Evolutionary conservation across 1,140 invertebrate genomes (phyloP), one percentile per base, ranked within the genome.

Genomic region (Tetragonula clypearis): DNA sequence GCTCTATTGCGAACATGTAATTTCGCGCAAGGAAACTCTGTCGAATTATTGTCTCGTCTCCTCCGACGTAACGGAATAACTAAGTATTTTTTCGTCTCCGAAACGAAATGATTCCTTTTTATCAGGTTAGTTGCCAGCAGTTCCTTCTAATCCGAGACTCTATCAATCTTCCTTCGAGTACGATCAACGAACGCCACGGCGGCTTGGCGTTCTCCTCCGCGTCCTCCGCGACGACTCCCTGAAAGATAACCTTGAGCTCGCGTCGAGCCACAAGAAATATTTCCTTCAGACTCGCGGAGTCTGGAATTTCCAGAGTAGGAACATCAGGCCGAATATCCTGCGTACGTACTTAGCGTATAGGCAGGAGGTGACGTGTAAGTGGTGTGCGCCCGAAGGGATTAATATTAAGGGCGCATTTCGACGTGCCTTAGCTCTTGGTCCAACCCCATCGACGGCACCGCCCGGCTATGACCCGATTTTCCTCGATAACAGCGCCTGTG

Each of bases 331-430:
- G 60, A 85, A 81, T 85, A 75, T 85, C 78, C 69, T 75, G 84
- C 84, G 84, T 85, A 74, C 49, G 73, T 80, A 86, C 73, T 80
- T 82, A 81, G 73, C 65, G 77, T 35, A 72, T 41, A 58, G 60
- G 71, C 26, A n/a, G 41, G 23, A 26, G 56, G 68, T 79, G 68
- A 60, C 65, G 82, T 82, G 72, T 86, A 88, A 78, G 81, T 89
- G 69, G 75, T 85, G 75, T 66, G 58, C 75, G 71, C 81, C 87
- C 79, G 84, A 86, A 88, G 86, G 81, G 80, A 83, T 90, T 90
- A 90, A 90, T 90, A 90, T 90, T 90, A 90, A 90, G 88, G 84
- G 75, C 79, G 77, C 86, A 90, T 90, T 88, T 90, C 81, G 86
- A 84, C 66, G 66, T 84, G 83, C 82, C 78, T 76, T 86, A 82